Evolutionary conservation across 2,888 invertebrate genomes (phyloP), one percentile per base, ranked within the genome.

Genomic region (Imbricaverruca yamaguchii): DNA sequence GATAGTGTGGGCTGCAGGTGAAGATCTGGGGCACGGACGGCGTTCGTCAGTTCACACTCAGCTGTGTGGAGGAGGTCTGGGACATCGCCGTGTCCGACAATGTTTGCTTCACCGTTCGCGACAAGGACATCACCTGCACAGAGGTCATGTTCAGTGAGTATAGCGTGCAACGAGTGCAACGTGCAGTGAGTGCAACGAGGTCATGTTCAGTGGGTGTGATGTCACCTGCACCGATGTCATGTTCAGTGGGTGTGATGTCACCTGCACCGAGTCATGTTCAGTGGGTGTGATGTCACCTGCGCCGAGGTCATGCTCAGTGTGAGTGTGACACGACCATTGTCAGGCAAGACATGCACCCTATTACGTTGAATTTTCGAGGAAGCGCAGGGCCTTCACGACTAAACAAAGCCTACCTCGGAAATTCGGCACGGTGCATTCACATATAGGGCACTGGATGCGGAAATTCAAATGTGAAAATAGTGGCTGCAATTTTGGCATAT

Each of bases 1-100:
- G 39, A 39, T 39, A 4, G 39, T 39, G 39, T 39, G 39, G 39
- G 39, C 39, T 39, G 39, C 39, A 39, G 39, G 39, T 39, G 39
- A 39, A 39, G 39, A 39, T 39, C 39, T 39, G 39, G 39, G 39
- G 39, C 4, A 39, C 39, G 39, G 39, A 39, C 39, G n/a, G n/a
- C n/a, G n/a, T n/a, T n/a, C n/a, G n/a, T n/a, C n/a, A n/a, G n/a
- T 79, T 79, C 57, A 79, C 79, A 0, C 79, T 79, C 23, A 57
- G 23, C 57, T 79, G 79, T 18, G 79, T 79, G 23, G 79, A 79
- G 57, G 79, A 79, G 79, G 79, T 79, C 13, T 79, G 79, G 79
- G 79, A 79, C 79, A 57, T 79, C 13, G 79, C 79, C 4, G 79
- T 79, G 7, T 10, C 56, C 13, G 57, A 39, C 4, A 10, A n/a